Evolutionary conservation across 2,888 invertebrate genomes (phyloP).

Genomic region (Apamea epomidion): DNA sequence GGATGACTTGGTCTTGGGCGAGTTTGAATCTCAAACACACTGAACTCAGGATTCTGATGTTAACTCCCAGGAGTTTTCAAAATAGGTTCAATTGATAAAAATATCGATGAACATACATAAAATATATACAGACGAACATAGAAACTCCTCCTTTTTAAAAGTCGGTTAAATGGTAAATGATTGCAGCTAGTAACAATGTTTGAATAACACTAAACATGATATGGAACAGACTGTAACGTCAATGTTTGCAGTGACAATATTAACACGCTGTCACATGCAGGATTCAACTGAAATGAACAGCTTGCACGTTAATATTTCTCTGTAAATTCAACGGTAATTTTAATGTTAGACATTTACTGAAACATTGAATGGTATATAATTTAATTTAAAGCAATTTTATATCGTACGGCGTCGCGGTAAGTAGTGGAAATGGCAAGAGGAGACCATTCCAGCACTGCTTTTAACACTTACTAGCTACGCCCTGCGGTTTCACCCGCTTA

Average conservation of each 20-base stretch:
- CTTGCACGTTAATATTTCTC: slow-evolving; percentile 9
- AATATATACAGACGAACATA: no score
- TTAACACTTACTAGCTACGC: neutral
- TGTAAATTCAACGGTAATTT: neutral
- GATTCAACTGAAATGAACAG: slow-evolving; percentile 35
- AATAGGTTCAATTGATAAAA: no score
- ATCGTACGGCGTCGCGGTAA: neutral
- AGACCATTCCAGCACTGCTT: no score
- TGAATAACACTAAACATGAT: slow-evolving; percentile 35
- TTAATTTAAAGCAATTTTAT: neutral
- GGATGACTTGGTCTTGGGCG: no score
- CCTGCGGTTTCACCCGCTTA: no score
- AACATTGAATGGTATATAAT: neutral
- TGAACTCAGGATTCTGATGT: no score
- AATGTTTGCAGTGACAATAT: slow-evolving; percentile 54
- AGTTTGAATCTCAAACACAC: no score
- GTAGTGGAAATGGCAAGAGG: neutral
- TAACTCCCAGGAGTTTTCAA: no score
- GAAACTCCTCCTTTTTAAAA: neutral
- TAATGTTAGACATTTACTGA: neutral
- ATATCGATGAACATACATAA: no score
- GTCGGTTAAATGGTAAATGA: slow-evolving; percentile 13
- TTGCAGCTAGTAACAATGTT: slow-evolving; percentile 35
- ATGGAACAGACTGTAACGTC: slow-evolving; percentile 13
- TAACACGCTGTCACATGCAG: slow-evolving; percentile 32